Evolutionary conservation across 2,113 vertebrate genomes (phyloP).

Genomic region (Petromus typicus): DNA sequence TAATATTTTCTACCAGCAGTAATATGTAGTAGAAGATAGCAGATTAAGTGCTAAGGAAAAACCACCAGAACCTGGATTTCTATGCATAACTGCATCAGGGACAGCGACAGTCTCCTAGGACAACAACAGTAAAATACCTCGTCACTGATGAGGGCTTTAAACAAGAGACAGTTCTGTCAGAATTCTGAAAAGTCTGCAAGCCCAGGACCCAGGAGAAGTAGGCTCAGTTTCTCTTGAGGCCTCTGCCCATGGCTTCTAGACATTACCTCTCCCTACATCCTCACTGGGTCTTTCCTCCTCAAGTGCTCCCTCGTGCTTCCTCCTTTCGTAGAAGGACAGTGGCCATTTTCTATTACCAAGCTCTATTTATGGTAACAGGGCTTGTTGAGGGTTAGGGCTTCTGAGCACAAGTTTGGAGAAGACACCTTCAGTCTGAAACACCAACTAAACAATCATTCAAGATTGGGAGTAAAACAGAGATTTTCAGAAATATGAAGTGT

Average conservation of each 20-base stretch:
- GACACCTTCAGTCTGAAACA: background rate
- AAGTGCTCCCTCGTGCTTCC: background rate
- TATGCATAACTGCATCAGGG: background rate
- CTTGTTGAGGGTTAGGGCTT: background rate
- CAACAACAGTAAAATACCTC: background rate
- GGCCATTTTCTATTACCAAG: background rate
- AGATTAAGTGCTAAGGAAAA: background rate
- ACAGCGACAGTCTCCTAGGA: background rate
- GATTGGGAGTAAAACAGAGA: background rate
- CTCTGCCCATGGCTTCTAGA: background rate
- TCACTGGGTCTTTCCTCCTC: background rate
- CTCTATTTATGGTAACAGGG: background rate
- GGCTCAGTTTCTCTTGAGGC: background rate
- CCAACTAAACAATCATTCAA: background rate
- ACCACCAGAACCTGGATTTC: background rate
- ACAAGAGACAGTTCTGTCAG: background rate
- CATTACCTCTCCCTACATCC: background rate
- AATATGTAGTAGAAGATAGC: background rate
- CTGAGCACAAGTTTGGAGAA: background rate
- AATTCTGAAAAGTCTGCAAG: too few species aligned
- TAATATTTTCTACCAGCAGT: background rate
- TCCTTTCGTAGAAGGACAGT: background rate
- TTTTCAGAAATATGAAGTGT: constrained; percentile 41
- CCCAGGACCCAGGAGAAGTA: background rate
- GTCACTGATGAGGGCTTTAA: background rate